Conservation (phyloP, 2,797 vertebrate genomes). For the Lutjanus argentimaculatus region DNA sequence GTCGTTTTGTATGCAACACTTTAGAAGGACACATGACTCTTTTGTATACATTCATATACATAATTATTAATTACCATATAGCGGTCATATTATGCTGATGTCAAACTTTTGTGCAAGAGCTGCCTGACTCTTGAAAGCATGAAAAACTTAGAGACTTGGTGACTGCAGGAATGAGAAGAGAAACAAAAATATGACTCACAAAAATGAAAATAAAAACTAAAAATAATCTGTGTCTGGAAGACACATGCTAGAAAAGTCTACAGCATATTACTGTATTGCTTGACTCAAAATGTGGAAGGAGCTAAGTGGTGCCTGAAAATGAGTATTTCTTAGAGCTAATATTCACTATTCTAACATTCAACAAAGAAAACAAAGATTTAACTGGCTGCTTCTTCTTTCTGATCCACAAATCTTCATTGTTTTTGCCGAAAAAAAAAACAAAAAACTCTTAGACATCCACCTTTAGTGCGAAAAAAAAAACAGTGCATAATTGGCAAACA, state of each 20-base stretch:
- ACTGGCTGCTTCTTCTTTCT: background rate
- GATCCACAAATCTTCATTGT: constrained; percentile 1
- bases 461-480: constrained; percentile 15
- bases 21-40: background rate
- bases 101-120: background rate
- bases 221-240: constrained; percentile 14
- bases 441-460: constrained; percentile 9
- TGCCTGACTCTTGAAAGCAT: background rate
- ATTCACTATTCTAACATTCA: constrained; percentile 16
- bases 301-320: constrained; percentile 17
- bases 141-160: constrained; percentile 2
- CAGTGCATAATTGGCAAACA: constrained; percentile 46
- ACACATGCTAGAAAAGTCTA: background rate
- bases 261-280: constrained; percentile 1
- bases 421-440: constrained; percentile 1
- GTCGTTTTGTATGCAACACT: background rate
- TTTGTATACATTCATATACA: background rate
- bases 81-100: background rate
- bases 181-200: constrained; percentile 10
- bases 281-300: constrained; percentile 8
- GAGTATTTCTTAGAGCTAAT: constrained; percentile 3
- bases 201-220: constrained; percentile 1
- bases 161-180: background rate
- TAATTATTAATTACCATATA: constrained; percentile 6
- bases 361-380: constrained; percentile 23